phyloP scores from a whole-genome alignment of 2,888 invertebrate genomes.

The Odontothrips loti region DNA sequence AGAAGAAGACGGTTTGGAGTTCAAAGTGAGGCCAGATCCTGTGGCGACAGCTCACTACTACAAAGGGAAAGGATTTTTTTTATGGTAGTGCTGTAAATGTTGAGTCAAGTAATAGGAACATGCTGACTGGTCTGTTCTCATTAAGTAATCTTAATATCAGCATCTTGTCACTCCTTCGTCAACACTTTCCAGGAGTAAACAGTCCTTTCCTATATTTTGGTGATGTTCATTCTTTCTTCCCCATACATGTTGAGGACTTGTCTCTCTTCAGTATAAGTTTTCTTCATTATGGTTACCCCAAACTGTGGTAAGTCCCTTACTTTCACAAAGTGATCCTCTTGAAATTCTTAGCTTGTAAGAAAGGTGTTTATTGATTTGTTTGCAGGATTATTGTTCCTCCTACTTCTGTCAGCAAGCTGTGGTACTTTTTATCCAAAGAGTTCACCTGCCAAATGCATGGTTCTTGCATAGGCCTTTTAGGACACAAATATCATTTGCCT shows the following conservation, averaged over 20 bases:
- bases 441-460: not conserved
- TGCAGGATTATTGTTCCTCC: not conserved
- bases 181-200: not conserved
- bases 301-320: not conserved
- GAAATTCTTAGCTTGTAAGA: not conserved
- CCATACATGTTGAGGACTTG: not conserved
- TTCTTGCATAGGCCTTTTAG: not conserved
- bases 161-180: not conserved
- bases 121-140: not conserved
- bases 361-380: not conserved
- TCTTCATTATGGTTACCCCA: not conserved
- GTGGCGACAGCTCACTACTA: not conserved
- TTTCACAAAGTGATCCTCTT: too few species aligned
- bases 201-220: not conserved
- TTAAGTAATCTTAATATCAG: not conserved
- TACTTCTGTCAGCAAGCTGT: not conserved
- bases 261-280: not conserved
- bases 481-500: not conserved
- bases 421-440: not conserved
- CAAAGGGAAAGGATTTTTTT: not conserved
- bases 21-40: too few species aligned
- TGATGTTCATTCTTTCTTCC: not conserved
- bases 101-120: not conserved
- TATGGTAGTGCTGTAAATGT: not conserved
- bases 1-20: too few species aligned